These are phyloP conservation scores for Oxygymnocypris stewartii DNA, from an alignment of 2,113 vertebrate species.

Conservation along the genomic window DNA sequence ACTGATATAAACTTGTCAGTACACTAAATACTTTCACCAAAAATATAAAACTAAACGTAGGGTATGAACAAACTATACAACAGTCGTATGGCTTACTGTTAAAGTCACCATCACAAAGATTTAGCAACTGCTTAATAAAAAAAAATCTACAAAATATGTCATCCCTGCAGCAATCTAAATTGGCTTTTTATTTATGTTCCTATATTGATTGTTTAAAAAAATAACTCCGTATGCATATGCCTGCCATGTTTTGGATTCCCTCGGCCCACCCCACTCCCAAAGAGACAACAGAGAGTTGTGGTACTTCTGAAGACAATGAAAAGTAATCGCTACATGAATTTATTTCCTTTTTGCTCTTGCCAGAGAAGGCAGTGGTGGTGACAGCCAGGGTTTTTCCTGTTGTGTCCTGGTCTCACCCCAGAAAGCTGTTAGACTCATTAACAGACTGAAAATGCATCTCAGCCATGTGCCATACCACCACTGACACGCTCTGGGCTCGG, in stretches of 20 bases:
- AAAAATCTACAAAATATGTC: not conserved
- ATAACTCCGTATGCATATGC: constrained; percentile 9
- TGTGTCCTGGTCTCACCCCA: constrained; percentile 63
- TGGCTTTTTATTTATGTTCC: not conserved
- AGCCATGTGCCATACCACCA: constrained; percentile 59
- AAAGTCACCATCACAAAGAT: no score
- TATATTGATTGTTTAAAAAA: not conserved
- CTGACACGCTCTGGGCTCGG: not conserved
- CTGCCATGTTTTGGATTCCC: constrained; percentile 3
- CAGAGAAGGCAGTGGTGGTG: constrained; percentile 58
- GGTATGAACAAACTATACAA: no score
- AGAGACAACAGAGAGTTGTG: constrained; percentile 42
- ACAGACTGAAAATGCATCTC: constrained; percentile 64
- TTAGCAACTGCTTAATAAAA: not conserved
- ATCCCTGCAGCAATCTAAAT: not conserved
- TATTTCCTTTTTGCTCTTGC: constrained; percentile 51
- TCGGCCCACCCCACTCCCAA: not conserved
- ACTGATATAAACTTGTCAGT: no score
- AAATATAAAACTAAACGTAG: no score
- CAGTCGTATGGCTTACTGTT: no score
- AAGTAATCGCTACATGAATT: constrained; percentile 69
- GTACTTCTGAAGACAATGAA: constrained; percentile 59
- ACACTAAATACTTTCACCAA: no score
- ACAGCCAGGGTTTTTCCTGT: constrained; percentile 71
- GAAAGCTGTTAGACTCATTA: constrained; percentile 71